phyloP scores from a whole-genome alignment of 2,888 invertebrate species.

The Plebejus anna region DNA sequence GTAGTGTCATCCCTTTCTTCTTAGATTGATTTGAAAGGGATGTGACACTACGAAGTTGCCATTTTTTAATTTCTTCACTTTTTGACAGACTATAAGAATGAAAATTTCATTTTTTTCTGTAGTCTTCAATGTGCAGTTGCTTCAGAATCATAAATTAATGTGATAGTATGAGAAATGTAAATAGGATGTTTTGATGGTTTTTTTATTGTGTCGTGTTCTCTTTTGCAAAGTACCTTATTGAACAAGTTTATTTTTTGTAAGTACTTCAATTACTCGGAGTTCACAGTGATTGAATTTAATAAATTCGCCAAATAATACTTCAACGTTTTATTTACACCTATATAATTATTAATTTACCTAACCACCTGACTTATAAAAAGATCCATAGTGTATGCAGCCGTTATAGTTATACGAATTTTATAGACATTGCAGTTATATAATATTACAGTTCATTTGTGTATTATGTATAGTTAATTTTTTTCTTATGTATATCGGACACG shows the following conservation, averaged over 20 bases:
- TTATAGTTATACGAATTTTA: no score
- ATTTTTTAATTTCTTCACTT: no score
- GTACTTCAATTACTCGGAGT: constrained; percentile 75
- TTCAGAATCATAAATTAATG: constrained; percentile 51
- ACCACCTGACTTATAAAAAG: not conserved
- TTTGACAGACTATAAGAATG: not conserved
- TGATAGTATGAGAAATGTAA: constrained; percentile 57
- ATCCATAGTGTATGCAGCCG: no score
- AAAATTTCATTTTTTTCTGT: constrained; percentile 32
- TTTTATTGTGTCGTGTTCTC: constrained; percentile 53
- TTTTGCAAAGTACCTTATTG: constrained; percentile 62
- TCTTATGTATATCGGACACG: no score
- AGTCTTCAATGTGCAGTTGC: constrained; percentile 34
- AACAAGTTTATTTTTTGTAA: constrained; percentile 65
- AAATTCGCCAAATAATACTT: constrained; percentile 68
- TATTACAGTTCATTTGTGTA: no score
- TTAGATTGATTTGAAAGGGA: no score
- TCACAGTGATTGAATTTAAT: constrained; percentile 77
- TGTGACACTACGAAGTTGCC: no score
- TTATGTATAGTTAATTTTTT: no score
- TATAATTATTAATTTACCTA: not conserved
- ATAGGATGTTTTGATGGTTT: constrained; percentile 52
- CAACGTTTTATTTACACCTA: constrained; percentile 54
- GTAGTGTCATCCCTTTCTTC: no score
- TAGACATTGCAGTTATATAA: no score